Evolutionary conservation across 2,113 vertebrate species (phyloP).

Genomic region (Meriones unguiculatus): DNA sequence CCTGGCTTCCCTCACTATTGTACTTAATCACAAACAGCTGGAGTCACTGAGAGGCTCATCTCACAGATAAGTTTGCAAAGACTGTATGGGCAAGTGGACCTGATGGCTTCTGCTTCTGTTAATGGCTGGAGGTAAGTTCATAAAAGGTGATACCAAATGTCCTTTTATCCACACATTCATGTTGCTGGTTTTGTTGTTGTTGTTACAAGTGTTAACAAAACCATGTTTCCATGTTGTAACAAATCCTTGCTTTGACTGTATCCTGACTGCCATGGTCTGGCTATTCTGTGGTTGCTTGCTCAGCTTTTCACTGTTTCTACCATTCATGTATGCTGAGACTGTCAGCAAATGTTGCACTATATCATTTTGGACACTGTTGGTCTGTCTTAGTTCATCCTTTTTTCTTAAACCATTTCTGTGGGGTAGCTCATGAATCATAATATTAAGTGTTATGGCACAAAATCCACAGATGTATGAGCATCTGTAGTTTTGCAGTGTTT

Average conservation of each 20-base stretch:
- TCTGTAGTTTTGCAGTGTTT: not conserved
- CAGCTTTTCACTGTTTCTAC: conserved; percentile 1
- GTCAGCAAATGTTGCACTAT: not conserved
- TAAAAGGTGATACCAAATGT: not conserved
- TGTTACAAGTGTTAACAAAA: not conserved
- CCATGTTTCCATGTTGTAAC: not conserved
- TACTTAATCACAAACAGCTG: not conserved
- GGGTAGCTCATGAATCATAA: not conserved
- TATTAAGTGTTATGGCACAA: not conserved
- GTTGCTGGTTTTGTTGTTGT: not conserved
- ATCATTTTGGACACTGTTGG: not conserved
- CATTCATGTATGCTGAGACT: not conserved
- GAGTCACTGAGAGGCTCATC: too few relatives aligned
- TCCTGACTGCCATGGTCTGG: not conserved
- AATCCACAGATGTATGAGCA: not conserved
- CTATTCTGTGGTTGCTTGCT: not conserved
- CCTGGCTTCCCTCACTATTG: not conserved
- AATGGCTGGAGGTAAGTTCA: not conserved
- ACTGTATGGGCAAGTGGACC: not conserved
- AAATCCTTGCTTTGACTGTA: not conserved
- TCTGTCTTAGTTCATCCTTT: not conserved
- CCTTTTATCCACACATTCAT: not conserved
- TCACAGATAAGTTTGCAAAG: not conserved
- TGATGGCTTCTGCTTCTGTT: not conserved
- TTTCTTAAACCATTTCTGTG: not conserved